These are phyloP conservation scores for Mycetomoellerius zeteki DNA, from an alignment of 1,140 invertebrate species.

Conservation along the genomic window DNA sequence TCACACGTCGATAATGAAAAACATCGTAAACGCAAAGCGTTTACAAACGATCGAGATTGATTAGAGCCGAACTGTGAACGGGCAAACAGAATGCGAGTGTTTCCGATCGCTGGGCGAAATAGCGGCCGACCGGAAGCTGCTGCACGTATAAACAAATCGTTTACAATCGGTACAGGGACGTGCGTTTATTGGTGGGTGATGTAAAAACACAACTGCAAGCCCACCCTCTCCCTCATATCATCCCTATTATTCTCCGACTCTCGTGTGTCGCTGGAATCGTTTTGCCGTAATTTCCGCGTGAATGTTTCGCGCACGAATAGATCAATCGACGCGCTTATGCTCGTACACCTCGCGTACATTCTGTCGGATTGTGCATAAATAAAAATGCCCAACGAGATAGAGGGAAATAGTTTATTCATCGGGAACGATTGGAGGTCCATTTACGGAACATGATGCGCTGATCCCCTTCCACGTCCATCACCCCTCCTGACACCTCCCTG, in stretches of 20 bases:
- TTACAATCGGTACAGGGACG: conserved; percentile 31
- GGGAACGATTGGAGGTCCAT: conserved; percentile 71
- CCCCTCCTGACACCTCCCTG: neutral
- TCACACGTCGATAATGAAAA: conserved; percentile 37
- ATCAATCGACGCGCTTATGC: conserved; percentile 1
- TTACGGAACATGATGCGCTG: conserved; percentile 65
- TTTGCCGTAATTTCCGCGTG: conserved; percentile 60
- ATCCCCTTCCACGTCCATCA: neutral
- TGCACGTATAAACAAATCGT: conserved; percentile 63
- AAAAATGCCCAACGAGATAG: conserved; percentile 40
- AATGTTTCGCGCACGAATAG: conserved; percentile 20
- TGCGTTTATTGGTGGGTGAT: conserved; percentile 31
- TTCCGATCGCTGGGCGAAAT: conserved; percentile 54
- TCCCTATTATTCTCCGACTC: conserved; percentile 48
- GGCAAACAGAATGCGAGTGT: conserved; percentile 42
- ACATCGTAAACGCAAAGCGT: conserved; percentile 42
- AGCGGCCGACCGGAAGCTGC: conserved; percentile 51
- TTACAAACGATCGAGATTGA: conserved; percentile 11
- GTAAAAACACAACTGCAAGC: conserved; percentile 8
- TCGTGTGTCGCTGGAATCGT: conserved; percentile 28
- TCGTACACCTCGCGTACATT: neutral
- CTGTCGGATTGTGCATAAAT: conserved; percentile 36
- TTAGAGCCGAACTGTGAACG: conserved; percentile 28
- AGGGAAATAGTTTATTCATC: conserved; percentile 70
- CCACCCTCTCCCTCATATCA: neutral